Conservation (phyloP, 1,140 invertebrate species). For the Drosophila pandora region DNA sequence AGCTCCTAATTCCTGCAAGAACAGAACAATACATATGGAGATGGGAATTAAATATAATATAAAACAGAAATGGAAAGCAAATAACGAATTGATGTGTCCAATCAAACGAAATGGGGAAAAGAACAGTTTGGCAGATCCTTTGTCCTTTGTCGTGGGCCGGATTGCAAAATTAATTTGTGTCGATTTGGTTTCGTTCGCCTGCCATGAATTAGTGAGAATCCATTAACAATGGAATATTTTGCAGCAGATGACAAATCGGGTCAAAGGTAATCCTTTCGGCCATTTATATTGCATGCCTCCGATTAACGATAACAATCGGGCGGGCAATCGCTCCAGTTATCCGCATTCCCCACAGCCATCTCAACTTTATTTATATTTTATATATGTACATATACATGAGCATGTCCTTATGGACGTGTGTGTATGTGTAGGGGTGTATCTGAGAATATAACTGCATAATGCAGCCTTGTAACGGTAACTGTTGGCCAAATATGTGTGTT, state of each 20-base stretch:
- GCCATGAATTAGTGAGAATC: constrained; percentile 28
- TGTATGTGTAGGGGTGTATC: background rate
- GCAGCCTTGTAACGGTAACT: background rate
- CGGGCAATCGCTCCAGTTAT: background rate
- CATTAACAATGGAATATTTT: constrained; percentile 25
- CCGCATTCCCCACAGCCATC: background rate
- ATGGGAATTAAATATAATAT: too few relatives aligned
- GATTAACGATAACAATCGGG: constrained; percentile 1
- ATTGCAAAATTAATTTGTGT: constrained; percentile 26
- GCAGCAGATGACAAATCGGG: constrained; percentile 7
- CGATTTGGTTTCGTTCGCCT: constrained; percentile 37
- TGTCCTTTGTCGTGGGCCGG: background rate
- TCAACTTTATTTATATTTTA: background rate
- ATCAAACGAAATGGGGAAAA: background rate
- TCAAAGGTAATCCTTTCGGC: constrained; percentile 3
- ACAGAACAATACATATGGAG: too few relatives aligned
- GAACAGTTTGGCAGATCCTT: background rate
- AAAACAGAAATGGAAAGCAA: background rate
- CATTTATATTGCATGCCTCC: constrained; percentile 7
- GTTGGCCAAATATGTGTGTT: background rate
- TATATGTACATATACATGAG: background rate
- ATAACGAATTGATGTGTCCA: background rate
- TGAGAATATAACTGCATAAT: background rate
- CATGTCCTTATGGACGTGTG: too few relatives aligned
- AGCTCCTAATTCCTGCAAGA: too few relatives aligned